A percentile compares a stretch with the other conserved stretches of the same genome.
Conservation (phyloP, 2,888 invertebrate species). For the Diadegma fenestrale region DNA sequence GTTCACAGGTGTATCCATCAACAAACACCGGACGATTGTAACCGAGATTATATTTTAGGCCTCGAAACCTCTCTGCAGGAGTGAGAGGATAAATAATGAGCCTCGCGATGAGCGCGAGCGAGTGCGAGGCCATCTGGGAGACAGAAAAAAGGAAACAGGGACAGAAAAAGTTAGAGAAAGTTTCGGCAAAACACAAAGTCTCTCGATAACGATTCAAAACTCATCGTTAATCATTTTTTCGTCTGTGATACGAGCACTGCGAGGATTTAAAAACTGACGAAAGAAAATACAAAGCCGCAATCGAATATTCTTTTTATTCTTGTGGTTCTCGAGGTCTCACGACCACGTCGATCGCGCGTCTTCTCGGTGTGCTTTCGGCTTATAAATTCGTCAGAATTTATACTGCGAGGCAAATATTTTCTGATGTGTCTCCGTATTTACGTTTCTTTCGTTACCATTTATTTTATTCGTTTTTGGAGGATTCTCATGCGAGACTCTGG, state of each 20-base stretch:
- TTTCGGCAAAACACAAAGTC: constrained; percentile 24
- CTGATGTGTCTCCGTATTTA: constrained; percentile 19
- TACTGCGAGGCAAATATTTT: constrained; percentile 44
- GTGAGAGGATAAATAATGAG: constrained; percentile 15
- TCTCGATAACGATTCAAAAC: constrained; percentile 53
- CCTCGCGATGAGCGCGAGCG: constrained; percentile 1
- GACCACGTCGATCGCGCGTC: neutral
- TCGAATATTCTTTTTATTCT: neutral
- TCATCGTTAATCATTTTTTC: constrained; percentile 41
- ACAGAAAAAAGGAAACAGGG: constrained; percentile 2
- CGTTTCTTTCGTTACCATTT: constrained; percentile 5
- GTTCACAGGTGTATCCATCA: constrained; percentile 61
- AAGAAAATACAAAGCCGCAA: constrained; percentile 14
- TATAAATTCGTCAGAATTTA: neutral
- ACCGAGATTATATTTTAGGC: constrained; percentile 64
- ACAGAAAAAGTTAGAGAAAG: constrained; percentile 22
- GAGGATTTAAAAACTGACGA: constrained; percentile 14
- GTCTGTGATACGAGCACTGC: neutral
- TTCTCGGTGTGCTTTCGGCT: neutral
- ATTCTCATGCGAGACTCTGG: constrained; percentile 4
- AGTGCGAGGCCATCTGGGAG: neutral
- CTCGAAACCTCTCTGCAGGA: constrained; percentile 5
- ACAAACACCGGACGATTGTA: constrained; percentile 50
- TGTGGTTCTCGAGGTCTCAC: constrained; percentile 37
- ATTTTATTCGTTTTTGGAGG: neutral